A percentile compares a stretch with the other conserved stretches of the same genome.
These are phyloP conservation scores for Dusona sp. DNA, from an alignment of 2,888 invertebrate genomes.

Conservation along the genomic window DNA sequence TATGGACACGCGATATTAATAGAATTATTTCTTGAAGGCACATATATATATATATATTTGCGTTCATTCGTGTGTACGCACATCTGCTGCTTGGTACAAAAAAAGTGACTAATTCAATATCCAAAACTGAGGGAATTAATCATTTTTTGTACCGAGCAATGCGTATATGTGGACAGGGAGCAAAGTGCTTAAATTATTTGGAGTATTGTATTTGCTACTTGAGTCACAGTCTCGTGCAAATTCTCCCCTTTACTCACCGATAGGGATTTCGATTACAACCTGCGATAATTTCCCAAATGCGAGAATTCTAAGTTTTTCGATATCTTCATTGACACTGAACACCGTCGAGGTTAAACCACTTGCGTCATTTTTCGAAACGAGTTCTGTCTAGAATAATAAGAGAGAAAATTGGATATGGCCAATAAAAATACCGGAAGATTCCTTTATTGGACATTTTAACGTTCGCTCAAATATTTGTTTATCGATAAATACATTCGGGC, in stretches of 20 bases:
- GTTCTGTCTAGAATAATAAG: constrained; percentile 46
- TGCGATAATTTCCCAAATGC: constrained; percentile 73
- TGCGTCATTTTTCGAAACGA: constrained; percentile 23
- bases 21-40: constrained; percentile 25
- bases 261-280: constrained; percentile 70
- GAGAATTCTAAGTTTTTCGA: constrained; percentile 66
- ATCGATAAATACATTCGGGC: neutral
- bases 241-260: constrained; percentile 68
- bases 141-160: neutral
- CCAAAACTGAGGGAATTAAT: neutral
- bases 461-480: neutral
- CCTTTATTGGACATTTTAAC: neutral
- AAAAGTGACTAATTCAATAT: neutral
- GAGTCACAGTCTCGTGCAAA: neutral
- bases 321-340: constrained; percentile 63
- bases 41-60: neutral
- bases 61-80: neutral
- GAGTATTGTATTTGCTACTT: constrained; percentile 14
- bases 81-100: neutral
- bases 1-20: constrained; percentile 43
- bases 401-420: neutral
- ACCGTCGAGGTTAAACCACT: constrained; percentile 54
- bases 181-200: neutral
- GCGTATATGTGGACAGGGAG: neutral
- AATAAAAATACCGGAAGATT: neutral